These are phyloP conservation scores for Macrotis lagotis DNA, from an alignment of 2,113 vertebrate species.

Conservation along the genomic window DNA sequence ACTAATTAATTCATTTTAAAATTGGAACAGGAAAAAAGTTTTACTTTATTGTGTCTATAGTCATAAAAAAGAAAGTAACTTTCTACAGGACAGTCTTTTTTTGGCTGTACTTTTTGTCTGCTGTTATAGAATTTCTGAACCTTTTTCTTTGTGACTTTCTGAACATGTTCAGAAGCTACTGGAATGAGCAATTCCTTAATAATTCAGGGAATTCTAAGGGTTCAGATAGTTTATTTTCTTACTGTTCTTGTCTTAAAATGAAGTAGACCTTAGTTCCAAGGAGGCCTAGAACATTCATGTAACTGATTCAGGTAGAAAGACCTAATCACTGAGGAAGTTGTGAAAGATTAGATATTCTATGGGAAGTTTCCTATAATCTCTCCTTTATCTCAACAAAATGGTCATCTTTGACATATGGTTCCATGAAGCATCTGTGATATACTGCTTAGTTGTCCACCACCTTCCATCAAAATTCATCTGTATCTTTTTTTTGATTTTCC, in stretches of 20 bases:
- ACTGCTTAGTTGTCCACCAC: not conserved
- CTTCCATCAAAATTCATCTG: not conserved
- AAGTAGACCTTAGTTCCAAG: constrained; percentile 44
- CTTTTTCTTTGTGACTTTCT: not conserved
- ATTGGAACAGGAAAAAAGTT: constrained; percentile 46
- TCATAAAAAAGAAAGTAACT: not conserved
- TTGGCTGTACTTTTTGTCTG: constrained; percentile 40
- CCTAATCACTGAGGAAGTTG: not conserved
- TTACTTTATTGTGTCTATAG: constrained; percentile 22
- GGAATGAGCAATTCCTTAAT: not conserved
- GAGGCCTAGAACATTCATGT: constrained; percentile 50
- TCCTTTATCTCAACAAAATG: not conserved
- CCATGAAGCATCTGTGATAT: not conserved
- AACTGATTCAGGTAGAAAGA: constrained; percentile 30
- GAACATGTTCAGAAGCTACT: constrained; percentile 29
- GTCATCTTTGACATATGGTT: not conserved
- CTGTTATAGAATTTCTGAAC: not conserved
- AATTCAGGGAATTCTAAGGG: not conserved
- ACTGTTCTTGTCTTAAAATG: not conserved
- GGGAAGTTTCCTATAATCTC: not conserved
- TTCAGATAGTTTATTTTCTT: constrained; percentile 18
- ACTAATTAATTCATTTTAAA: constrained; percentile 74
- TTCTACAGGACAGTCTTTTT: constrained; percentile 2
- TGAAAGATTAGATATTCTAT: not conserved
- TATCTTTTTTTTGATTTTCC: not conserved